Evolutionary conservation across 2,113 vertebrate species (phyloP), one percentile per base, ranked within the genome.

Genomic region (Plecturocebus donacophilus): DNA sequence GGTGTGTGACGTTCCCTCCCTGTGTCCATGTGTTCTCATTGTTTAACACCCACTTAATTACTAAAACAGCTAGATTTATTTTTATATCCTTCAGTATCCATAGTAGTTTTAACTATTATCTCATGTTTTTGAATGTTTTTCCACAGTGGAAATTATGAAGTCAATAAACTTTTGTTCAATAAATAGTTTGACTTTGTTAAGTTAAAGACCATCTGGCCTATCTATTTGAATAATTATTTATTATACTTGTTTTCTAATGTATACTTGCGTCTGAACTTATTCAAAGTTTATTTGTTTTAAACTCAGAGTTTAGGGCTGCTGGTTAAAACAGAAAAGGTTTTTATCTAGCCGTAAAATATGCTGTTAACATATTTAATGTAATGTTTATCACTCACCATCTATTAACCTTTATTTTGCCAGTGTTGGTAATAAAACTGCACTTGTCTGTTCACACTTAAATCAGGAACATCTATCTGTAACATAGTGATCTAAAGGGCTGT

Each of bases 181-280:
- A 92, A 71, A 52, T 52, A 52, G 52, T 52, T 52, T 52, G 52
- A 52, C 52, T 52, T 52, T 52, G 6, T 90, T 92, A 76, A 96
- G 25, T 87, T 38, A 95, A 77, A 94, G 35, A 76, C 40, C 25
- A 42, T 64, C 38, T 92, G 64, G 68, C 61, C 79, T 92, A 35
- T 92, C 30, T 21, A 97, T 38, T 87, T 94, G 56, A 86, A 85
- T 86, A 92, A 54, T 95, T 52, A 87, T 87, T 94, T 76, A 77
- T 82, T 94, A 58, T 77, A 47, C 52, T 91, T 13, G 73, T 90
- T 92, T 82, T 82, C 35, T 91, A 96, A 58, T 32, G 64, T 90
- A 42, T 94, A 73, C 21, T 87, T 83, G 47, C 42, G 90, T 92
- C 75, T 77, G 58, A 40, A 87, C 40, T 87, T 92, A 79, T 87